These are phyloP conservation scores for Cryptoprocta ferox DNA, from an alignment of 2,797 vertebrate species.

Conservation along the genomic window DNA sequence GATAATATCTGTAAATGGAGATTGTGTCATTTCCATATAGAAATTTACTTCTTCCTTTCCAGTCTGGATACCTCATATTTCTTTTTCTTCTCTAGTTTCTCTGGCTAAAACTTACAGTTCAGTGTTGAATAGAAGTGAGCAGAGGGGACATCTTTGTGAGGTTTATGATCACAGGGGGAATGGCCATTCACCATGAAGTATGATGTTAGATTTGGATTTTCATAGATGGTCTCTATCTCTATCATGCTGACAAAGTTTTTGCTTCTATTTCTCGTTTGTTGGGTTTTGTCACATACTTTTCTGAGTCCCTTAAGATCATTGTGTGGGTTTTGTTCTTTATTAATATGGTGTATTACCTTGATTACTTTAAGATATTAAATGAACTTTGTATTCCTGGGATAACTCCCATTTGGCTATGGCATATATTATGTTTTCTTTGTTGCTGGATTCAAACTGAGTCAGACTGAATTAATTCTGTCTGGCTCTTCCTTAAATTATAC, in stretches of 20 bases:
- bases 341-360: not conserved
- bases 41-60: not conserved
- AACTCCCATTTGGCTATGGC: not conserved
- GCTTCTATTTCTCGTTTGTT: not conserved
- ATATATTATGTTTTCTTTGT: not conserved
- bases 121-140: not conserved
- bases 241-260: not conserved
- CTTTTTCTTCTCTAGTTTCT: not conserved
- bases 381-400: not conserved
- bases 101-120: not conserved
- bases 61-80: not conserved
- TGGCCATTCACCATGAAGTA: not conserved
- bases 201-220: not conserved
- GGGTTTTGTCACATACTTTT: not conserved
- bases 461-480: not conserved
- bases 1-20: not conserved
- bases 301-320: not conserved
- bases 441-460: not conserved
- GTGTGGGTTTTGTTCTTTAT: not conserved
- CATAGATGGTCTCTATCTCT: not conserved
- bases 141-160: not conserved
- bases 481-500: not conserved
- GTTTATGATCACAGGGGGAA: not conserved
- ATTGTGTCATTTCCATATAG: not conserved
- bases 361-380: not conserved